Conservation (phyloP, 2,797 vertebrate species). For the Parotocinclus haroldoi region DNA sequence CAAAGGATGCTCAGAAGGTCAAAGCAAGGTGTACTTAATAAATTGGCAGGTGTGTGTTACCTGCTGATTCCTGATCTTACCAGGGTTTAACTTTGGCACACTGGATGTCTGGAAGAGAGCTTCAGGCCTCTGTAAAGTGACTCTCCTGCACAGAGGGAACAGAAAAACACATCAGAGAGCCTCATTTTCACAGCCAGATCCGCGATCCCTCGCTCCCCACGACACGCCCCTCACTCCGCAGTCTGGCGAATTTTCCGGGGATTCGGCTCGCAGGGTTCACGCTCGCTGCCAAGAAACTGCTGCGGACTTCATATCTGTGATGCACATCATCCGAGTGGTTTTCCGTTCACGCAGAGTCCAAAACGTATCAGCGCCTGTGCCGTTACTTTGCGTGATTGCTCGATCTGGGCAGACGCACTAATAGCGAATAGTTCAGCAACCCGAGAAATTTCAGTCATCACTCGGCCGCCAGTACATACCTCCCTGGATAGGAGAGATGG, state of each 20-base stretch:
- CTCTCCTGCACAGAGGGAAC: slow-evolving; percentile 67
- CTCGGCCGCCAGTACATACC: slow-evolving; percentile 8
- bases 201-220: not conserved
- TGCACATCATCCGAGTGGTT: slow-evolving; percentile 31
- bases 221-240: not conserved
- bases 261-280: too few relatives aligned
- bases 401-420: slow-evolving; percentile 21
- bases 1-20: too few relatives aligned
- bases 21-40: too few relatives aligned
- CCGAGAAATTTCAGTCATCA: slow-evolving; percentile 21
- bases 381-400: slow-evolving; percentile 39
- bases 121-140: slow-evolving; percentile 75
- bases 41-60: too few relatives aligned
- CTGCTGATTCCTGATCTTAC: slow-evolving; percentile 11
- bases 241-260: not conserved
- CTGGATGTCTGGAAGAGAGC: slow-evolving; percentile 69
- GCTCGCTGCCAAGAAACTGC: slow-evolving; percentile 22
- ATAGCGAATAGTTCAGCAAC: not conserved
- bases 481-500: slow-evolving; percentile 21
- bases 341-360: slow-evolving; percentile 27
- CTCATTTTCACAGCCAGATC: slow-evolving; percentile 16
- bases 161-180: not conserved
- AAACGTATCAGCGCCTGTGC: slow-evolving; percentile 24
- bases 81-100: slow-evolving; percentile 64
- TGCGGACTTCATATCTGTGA: slow-evolving; percentile 23